These are phyloP conservation scores for Holcopasites calliopsidis DNA, from an alignment of 1,140 invertebrate species.

Conservation along the genomic window DNA sequence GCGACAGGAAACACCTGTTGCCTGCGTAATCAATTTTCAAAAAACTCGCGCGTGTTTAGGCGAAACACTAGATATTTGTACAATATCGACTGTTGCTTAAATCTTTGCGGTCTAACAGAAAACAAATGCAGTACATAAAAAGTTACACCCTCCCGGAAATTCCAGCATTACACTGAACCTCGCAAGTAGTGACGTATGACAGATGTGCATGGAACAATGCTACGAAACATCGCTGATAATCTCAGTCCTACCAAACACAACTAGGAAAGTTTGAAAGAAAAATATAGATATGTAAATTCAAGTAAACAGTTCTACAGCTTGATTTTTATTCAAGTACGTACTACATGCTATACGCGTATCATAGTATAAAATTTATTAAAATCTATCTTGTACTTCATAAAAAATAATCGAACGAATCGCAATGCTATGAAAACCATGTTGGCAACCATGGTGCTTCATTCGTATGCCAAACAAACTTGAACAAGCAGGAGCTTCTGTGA, in stretches of 20 bases:
- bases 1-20: slow-evolving; percentile 59
- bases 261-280: slow-evolving; percentile 1
- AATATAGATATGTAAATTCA: background rate
- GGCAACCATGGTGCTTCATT: too few species aligned
- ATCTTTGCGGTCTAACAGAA: background rate
- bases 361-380: too few species aligned
- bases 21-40: slow-evolving; percentile 52
- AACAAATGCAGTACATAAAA: background rate
- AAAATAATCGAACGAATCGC: too few species aligned
- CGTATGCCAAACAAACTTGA: too few species aligned
- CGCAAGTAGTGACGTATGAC: slow-evolving; percentile 5
- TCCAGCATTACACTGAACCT: slow-evolving; percentile 1
- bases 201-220: slow-evolving; percentile 26
- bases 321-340: background rate
- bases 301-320: background rate
- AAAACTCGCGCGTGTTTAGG: slow-evolving; percentile 32
- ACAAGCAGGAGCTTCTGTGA: too few species aligned
- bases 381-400: too few species aligned
- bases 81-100: background rate
- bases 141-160: slow-evolving; percentile 12
- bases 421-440: too few species aligned
- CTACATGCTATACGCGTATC: too few species aligned
- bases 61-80: background rate
- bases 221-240: background rate
- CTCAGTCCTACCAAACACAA: slow-evolving; percentile 31